Base-by-base conservation (phyloP, 2,797 vertebrate species). In the Sparidentex hasta region DNA sequence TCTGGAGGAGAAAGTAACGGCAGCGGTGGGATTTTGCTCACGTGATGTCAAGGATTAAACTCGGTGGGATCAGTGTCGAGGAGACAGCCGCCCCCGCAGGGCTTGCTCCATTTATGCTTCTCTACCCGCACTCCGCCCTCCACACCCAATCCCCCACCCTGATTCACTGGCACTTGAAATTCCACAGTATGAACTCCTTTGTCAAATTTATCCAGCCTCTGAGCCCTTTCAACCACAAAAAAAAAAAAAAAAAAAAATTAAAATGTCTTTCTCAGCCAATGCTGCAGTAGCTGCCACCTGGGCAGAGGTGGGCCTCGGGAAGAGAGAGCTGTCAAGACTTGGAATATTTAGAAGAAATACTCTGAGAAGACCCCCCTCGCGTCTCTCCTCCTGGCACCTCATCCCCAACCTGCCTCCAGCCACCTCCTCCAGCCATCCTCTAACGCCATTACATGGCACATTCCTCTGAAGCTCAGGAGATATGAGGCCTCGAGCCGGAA, bases 21-120 rank as follows among this genome's bases (percentile, higher is more conserved):
- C 84, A 87, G 84, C 83, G 4, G 62, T 87, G 82, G 89, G 90
- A 93, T 94, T 94, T 94, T 89, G 77, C 89, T 90, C 90, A 90
- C 82, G 81, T 92, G 92, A 94, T 92, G 87, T 87, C 64, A 88
- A 86, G 93, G 94, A 95, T 95, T 94, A 94, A 90, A 92, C 85
- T 92, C 76, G 21, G 87, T 74, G 87, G 89, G 85, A 92, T 95
- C 92, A 90, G 88, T 88, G 89, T 87, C 17, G 78, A 81, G 78
- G 87, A 94, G 92, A 91, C 83, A 87, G 89, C 74, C 73, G 82
- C 88, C 90, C 38, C 87, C 67, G 48, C 87, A 83, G 87, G 80
- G 78, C 76, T 90, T 68, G 86, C 82, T 93, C 86, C 78, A 89
- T 88, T 89, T 88, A 81, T 84, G 81, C 87, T 59, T 21, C 82